Evolutionary conservation across 2,113 vertebrate genomes (phyloP).

Genomic region (Zootoca vivipara): DNA sequence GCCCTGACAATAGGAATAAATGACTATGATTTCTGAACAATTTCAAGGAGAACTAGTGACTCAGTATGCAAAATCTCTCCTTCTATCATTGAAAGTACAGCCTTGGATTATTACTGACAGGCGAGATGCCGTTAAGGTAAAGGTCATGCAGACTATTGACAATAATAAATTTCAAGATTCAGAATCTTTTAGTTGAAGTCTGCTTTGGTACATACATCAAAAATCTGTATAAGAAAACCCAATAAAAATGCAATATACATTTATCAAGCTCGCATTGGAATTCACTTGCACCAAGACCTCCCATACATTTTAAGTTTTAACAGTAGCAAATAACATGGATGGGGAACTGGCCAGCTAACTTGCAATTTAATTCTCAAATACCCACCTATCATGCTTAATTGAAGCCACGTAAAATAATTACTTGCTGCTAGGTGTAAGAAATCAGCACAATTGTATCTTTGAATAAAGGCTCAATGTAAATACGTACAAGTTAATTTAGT

Average conservation of each 20-base stretch:
- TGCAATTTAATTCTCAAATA: constrained; percentile 28
- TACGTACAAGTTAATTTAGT: constrained; percentile 37
- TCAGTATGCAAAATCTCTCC: constrained; percentile 83
- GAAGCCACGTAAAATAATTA: constrained; percentile 41
- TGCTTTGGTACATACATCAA: constrained; percentile 68
- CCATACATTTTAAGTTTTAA: constrained; percentile 25
- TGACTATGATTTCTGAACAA: constrained; percentile 77
- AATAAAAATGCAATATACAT: constrained; percentile 52
- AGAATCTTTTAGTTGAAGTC: constrained; percentile 76
- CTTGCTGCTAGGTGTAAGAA: constrained; percentile 42
- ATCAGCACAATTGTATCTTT: constrained; percentile 1
- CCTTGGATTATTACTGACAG: constrained; percentile 85
- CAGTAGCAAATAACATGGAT: constrained; percentile 47
- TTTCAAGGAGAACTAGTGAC: constrained; percentile 82
- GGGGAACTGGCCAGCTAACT: constrained; percentile 34
- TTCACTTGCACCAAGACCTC: constrained; percentile 23
- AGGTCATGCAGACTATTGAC: constrained; percentile 80
- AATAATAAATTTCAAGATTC: constrained; percentile 83
- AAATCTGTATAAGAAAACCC: constrained; percentile 32
- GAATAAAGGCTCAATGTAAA: constrained; percentile 48
- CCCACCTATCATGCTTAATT: constrained; percentile 18
- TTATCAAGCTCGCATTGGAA: constrained; percentile 63
- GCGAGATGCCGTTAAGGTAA: constrained; percentile 79
- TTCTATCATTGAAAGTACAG: constrained; percentile 80
- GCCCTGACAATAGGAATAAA: constrained; percentile 85